Evolutionary conservation across 2,113 vertebrate species (phyloP), one percentile per base, ranked within the genome.

Genomic region (Gallinago undulata): DNA sequence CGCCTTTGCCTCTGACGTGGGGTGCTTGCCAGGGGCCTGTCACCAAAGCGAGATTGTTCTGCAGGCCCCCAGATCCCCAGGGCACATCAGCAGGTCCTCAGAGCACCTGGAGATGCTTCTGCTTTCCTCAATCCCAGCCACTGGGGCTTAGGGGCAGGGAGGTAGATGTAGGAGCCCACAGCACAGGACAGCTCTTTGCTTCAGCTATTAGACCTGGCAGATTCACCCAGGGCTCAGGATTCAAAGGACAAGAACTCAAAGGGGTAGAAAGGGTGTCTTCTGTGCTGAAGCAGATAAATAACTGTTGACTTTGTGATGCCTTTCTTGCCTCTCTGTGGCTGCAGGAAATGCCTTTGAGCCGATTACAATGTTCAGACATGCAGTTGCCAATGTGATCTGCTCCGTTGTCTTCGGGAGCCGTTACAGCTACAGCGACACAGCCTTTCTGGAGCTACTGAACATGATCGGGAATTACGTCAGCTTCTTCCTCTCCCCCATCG

Each of bases 341-440:
- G 55, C 75, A 96, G 96, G 87, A 27, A 45, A 88, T 1, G 1
- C 79, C 37, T 96, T 94, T 22, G 94, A 96, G 72, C 89, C 85
- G 0, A 66, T 82, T 31, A 69, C 1, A 2, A 28, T 6, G 31
- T 57, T 97, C 82, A 69, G n/a, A 31, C 13, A 60, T 0, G 94
- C 90, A 1, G 75, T 30, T 41, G 13, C 93, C 73, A 97, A 96
- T 0, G 96, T 96, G 82, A 94, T 97, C 79, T 95, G 96, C 79
- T 73, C 93, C 0, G 59, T 96, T 25, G 63, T 96, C 17, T 94
- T 96, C 0, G 93, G 96, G n/a, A 96, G 35, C 72, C 72, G 28
- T 25, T 95, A 95, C 79, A 93, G 78, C 93, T 96, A 97, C 67
- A 69, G 5, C 0, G 85, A 97, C 10, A 4, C 2, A 0, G 74